Evolutionary conservation across 2,797 vertebrate genomes (phyloP), one percentile per base, ranked within the genome.

Genomic region (Adelosebastes latens): DNA sequence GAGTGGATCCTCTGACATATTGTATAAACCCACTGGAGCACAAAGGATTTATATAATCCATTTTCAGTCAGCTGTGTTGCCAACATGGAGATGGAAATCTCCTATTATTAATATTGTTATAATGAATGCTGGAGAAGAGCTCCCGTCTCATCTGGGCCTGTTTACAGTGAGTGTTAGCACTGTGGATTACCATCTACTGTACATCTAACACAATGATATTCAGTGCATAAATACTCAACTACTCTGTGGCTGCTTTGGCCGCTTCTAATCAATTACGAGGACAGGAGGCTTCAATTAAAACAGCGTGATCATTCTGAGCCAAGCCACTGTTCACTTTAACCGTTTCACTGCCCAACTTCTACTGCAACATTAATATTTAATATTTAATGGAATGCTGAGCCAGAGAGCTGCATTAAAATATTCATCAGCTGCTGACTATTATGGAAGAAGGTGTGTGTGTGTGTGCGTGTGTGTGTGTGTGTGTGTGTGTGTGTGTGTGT

Each of bases 291-390:
- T 74, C 36, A 34, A 60, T 77, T 56, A 7, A 24, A 78, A 14
- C 4, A 36, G 20, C 12, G 22, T 18, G 20, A 70, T 60, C 13
- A 58, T 36, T n/a, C 62, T 63, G 24, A 58, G 62, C 7, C 27
- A 9, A 53, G 36, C 63, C 65, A 18, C 49, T 25, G 63, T 39
- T 72, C 36, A 29, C 49, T 31, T 39, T 72, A 70, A 90, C 72
- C 79, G 86, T 82, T 78, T 70, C 32, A 68, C 31, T 5, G 42
- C 34, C 24, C 71, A 46, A 69, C 83, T 36, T 81, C 66, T 60
- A 68, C 27, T 64, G 61, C 72, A n/a, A 49, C 72, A 91, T 90
- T 6, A 87, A 92, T 90, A 83, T 89, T 90, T 90, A 69, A 91
- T 62, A 56, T 80, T 72, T 36, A 71, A 73, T 77, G 75, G 39